Evolutionary conservation across 1,140 invertebrate species (phyloP), one percentile per base, ranked within the genome.

Genomic region (Chrysopa pallens): DNA sequence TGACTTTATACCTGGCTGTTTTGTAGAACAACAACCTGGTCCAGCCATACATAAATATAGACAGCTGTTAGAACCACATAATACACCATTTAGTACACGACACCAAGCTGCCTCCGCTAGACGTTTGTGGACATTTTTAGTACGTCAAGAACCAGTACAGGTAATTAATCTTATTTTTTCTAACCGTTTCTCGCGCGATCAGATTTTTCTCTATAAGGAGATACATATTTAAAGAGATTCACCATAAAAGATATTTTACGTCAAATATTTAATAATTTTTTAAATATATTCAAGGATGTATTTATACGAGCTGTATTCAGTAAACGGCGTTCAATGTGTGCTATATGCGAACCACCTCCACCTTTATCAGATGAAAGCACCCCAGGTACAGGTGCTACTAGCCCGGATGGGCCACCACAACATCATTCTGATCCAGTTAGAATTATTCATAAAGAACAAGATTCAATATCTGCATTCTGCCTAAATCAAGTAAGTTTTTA

Each of bases 401-500:
- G 58, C 64, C 42, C 60, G 61, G 44, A 58, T 57, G 45, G 65
- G 63, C 38, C 62, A 67, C 45, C 66, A 66, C 45, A 69, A 57
- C 55, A 73, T 52, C 58, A 77, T 46, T 70, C 76, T 38, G 84
- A 86, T 52, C 84, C 89, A 35, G 87, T 96, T 43, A 74, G 92
- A 44, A 91, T 99, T 47, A 93, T 98, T 46, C 95, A 98, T 60
- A 97, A 97, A 66, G 95, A 98, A 59, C 92, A 96, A 68, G 95
- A 99, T 62, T 90, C 89, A 43, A 96, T 99, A 47, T 81, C 90
- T 48, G 86, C 94, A 29, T 99, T 98, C 69, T 94, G 91, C 56
- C 70, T 97, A 36, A 97, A 95, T 69, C 78, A 84, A 65, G 85
- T 87, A 60, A 63, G 51, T 52, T 52, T 4, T 33, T 11, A 44